phyloP scores from a whole-genome alignment of 2,797 vertebrate genomes.

The Rousettus madagascariensis region DNA sequence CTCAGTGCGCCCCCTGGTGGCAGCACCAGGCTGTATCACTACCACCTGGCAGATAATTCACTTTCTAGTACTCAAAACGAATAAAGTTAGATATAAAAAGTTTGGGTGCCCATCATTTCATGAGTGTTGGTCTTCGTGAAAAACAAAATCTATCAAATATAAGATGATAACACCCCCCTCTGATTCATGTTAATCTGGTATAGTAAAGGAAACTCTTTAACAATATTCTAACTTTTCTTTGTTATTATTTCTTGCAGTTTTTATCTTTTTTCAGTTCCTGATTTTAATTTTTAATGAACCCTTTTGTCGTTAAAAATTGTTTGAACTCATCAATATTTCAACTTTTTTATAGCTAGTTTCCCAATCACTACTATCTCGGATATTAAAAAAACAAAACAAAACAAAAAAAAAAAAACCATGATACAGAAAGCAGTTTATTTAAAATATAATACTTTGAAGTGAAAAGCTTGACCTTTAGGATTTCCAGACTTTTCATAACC shows the following conservation, averaged over 20 bases:
- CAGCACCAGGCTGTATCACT: background rate
- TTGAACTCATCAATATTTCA: background rate
- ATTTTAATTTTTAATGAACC: conserved; percentile 43
- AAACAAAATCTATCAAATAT: background rate
- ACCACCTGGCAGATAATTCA: background rate
- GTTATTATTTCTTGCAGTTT: background rate
- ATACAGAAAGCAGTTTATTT: background rate
- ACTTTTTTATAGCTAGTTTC: conserved; percentile 35
- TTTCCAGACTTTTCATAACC: conserved; percentile 39
- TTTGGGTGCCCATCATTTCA: background rate
- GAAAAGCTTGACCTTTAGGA: background rate
- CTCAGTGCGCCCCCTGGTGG: background rate
- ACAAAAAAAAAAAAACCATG: conserved; percentile 14
- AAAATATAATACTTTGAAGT: background rate
- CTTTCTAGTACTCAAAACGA: background rate
- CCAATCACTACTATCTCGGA: background rate
- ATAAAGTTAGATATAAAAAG: background rate
- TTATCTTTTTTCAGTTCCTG: background rate
- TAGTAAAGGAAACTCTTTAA: background rate
- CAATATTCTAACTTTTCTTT: background rate
- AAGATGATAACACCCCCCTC: background rate
- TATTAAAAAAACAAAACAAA: background rate
- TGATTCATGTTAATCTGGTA: background rate
- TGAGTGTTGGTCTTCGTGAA: background rate
- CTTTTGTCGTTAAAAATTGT: background rate